Conservation (phyloP, 2,113 vertebrate genomes). For the Chrysochloris asiatica region DNA sequence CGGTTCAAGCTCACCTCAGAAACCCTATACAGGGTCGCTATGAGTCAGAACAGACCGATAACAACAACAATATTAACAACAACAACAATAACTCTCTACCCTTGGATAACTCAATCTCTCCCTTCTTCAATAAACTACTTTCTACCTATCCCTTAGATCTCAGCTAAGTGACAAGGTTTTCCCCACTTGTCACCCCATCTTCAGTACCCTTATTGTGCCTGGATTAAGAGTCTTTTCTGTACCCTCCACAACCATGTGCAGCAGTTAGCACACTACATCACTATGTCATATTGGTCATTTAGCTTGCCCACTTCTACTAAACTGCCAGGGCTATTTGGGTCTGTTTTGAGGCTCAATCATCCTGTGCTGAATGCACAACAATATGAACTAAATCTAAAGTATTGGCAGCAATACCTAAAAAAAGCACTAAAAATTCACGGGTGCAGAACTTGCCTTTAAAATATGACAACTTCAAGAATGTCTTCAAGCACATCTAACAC, state of each 20-base stretch:
- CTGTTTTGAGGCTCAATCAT: not conserved
- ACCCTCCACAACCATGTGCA: not conserved
- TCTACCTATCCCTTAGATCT: not conserved
- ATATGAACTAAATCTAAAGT: not conserved
- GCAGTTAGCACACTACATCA: not conserved
- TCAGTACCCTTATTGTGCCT: not conserved
- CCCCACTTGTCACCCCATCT: not conserved
- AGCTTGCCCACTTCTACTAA: not conserved
- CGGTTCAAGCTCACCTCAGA: no score
- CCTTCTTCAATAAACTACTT: not conserved
- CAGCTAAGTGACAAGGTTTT: not conserved
- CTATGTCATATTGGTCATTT: not conserved
- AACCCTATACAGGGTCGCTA: no score
- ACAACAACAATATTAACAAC: no score
- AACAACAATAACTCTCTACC: not conserved
- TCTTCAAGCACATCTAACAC: not conserved
- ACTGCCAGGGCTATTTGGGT: not conserved
- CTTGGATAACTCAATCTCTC: not conserved
- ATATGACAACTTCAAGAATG: not conserved
- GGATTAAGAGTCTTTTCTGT: not conserved
- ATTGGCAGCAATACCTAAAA: not conserved
- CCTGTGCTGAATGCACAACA: not conserved
- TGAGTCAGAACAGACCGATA: no score
- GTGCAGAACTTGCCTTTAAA: not conserved
- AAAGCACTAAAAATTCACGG: not conserved